A percentile compares a stretch with the other conserved stretches of the same genome.
Evolutionary conservation across 2,888 invertebrate genomes (phyloP).

Genomic region (Patella caerulea): DNA sequence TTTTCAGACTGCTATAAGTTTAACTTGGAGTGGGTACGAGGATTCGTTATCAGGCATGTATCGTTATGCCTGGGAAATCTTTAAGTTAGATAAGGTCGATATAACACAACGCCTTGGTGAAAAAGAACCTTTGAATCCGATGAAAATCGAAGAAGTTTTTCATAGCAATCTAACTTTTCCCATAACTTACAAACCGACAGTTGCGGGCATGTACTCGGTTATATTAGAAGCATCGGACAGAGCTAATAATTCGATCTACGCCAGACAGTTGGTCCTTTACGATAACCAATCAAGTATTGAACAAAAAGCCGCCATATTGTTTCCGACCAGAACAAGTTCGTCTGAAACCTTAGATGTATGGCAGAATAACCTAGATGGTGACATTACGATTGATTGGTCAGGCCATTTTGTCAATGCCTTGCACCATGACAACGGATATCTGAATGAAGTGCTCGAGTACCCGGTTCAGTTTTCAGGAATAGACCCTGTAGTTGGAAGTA

Average conservation of each 20-base stretch:
- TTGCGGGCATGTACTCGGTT: conserved; percentile 17
- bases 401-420: conserved; percentile 40
- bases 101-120: background rate
- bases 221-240: conserved; percentile 15
- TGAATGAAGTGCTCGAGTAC: conserved; percentile 36
- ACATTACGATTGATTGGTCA: conserved; percentile 37
- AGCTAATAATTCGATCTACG: conserved; percentile 18
- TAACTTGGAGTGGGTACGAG: conserved; percentile 21
- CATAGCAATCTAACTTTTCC: background rate
- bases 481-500: background rate
- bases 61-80: conserved; percentile 24
- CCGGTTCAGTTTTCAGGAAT: conserved; percentile 30
- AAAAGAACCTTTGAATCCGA: conserved; percentile 14
- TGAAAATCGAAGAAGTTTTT: conserved; percentile 5
- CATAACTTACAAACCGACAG: background rate
- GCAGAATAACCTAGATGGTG: background rate
- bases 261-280: conserved; percentile 13
- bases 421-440: conserved; percentile 34
- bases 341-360: background rate
- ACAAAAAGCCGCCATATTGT: background rate
- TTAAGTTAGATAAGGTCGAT: background rate
- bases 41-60: conserved; percentile 17
- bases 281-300: conserved; percentile 3
- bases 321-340: background rate
- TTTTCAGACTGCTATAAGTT: conserved; percentile 6